These are phyloP conservation scores for Gastrophysa polygoni DNA, from an alignment of 2,888 invertebrate genomes.

Conservation along the genomic window DNA sequence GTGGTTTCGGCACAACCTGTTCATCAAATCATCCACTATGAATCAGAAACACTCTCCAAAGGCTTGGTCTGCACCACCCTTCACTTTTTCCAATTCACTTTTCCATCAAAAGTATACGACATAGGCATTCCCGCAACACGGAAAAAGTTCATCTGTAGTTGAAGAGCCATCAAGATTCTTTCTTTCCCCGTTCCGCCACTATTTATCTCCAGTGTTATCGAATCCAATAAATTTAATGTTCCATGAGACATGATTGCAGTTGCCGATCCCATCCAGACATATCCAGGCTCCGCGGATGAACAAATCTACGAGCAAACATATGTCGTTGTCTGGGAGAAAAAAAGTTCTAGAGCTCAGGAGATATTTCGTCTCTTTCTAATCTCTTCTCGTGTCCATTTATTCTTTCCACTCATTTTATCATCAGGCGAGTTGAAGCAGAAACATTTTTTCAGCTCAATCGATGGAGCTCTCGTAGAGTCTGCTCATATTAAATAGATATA, in stretches of 20 bases:
- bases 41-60: neutral
- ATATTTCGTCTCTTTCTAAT: neutral
- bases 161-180: slow-evolving; percentile 2
- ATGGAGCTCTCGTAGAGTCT: no score
- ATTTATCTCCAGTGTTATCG: slow-evolving; percentile 39
- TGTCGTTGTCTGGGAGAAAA: slow-evolving; percentile 19
- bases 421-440: neutral
- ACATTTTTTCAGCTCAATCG: no score
- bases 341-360: slow-evolving; percentile 18
- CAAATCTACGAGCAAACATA: slow-evolving; percentile 29
- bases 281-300: slow-evolving; percentile 15
- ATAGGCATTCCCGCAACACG: slow-evolving; percentile 2
- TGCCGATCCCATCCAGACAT: slow-evolving; percentile 10
- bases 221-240: slow-evolving; percentile 46
- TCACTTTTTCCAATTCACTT: neutral
- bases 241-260: slow-evolving; percentile 42
- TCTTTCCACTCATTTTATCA: neutral
- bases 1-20: no score
- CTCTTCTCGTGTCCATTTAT: neutral
- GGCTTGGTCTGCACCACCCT: neutral
- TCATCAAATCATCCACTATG: neutral
- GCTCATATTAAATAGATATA: no score
- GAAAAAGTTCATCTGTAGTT: slow-evolving; percentile 11
- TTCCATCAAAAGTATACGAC: slow-evolving; percentile 5
- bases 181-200: slow-evolving; percentile 1